These are phyloP conservation scores for Tamias sibiricus DNA, from an alignment of 2,113 vertebrate species.

Conservation along the genomic window DNA sequence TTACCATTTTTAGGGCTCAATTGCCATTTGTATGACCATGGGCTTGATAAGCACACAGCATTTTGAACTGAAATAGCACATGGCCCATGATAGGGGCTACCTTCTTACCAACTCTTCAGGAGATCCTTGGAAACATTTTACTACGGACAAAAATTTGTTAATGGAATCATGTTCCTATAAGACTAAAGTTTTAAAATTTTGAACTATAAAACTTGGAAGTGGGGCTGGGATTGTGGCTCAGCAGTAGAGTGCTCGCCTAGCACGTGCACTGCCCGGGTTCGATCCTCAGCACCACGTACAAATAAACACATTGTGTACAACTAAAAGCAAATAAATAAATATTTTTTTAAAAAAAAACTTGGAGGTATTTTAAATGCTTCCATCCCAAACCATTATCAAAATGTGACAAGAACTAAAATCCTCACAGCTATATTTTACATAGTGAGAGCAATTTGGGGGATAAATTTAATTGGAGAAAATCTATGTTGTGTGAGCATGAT, in stretches of 20 bases:
- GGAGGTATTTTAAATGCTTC: background rate
- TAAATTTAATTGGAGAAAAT: slow-evolving; percentile 16
- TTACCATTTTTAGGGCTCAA: background rate
- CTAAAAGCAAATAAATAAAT: no score
- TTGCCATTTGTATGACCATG: background rate
- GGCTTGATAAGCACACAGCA: background rate
- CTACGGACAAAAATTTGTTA: background rate
- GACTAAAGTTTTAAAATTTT: background rate
- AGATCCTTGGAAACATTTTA: background rate
- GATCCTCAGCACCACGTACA: no score
- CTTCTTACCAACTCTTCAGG: background rate
- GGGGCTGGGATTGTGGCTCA: no score
- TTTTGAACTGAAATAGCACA: background rate
- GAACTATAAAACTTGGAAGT: background rate
- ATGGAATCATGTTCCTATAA: background rate
- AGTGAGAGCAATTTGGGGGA: background rate
- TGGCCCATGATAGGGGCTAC: no score
- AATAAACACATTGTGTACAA: no score
- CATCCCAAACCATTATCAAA: background rate
- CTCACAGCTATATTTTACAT: background rate
- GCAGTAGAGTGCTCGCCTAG: no score
- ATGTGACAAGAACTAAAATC: background rate
- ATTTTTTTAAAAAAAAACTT: no score
- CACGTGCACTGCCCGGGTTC: no score
- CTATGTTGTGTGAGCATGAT: background rate